Percentiles rank a stretch among this genome's conserved stretches.
phyloP scores from a whole-genome alignment of 2,113 vertebrate species.

The Engystomops pustulosus region DNA sequence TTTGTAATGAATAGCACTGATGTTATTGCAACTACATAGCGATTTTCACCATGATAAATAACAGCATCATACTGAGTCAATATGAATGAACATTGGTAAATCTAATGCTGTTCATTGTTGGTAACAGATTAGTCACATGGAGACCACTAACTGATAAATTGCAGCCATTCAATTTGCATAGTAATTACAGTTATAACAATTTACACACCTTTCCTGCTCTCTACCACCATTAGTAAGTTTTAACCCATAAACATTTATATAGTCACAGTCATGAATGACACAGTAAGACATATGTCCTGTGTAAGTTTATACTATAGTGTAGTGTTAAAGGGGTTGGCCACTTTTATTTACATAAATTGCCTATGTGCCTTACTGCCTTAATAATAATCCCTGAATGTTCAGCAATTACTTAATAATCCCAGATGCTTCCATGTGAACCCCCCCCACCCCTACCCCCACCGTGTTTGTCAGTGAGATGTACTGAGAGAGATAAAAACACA shows the following conservation, averaged over 20 bases:
- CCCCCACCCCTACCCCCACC: too few relatives aligned
- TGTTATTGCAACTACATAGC: not conserved
- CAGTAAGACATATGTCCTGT: too few relatives aligned
- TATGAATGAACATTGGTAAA: conserved; percentile 6
- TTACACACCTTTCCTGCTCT: conserved; percentile 27
- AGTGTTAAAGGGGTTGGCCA: too few relatives aligned
- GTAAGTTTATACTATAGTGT: too few relatives aligned
- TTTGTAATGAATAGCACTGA: not conserved
- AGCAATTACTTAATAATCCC: too few relatives aligned
- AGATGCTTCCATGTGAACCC: too few relatives aligned
- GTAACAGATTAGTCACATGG: conserved; percentile 1
- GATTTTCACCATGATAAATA: not conserved
- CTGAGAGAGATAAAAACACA: too few relatives aligned
- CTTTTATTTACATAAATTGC: too few relatives aligned
- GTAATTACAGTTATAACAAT: conserved; percentile 37
- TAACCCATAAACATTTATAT: conserved; percentile 2
- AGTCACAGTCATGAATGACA: conserved; percentile 1
- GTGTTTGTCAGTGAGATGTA: too few relatives aligned
- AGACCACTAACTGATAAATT: conserved; percentile 18
- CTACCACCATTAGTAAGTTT: conserved; percentile 14
- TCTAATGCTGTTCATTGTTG: not conserved
- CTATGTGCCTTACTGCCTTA: too few relatives aligned
- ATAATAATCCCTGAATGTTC: too few relatives aligned
- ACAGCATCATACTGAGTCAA: not conserved
- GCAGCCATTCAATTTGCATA: conserved; percentile 24